These are phyloP conservation scores for Criorhina ranunculi DNA, from an alignment of 2,888 invertebrate species.

Conservation along the genomic window DNA sequence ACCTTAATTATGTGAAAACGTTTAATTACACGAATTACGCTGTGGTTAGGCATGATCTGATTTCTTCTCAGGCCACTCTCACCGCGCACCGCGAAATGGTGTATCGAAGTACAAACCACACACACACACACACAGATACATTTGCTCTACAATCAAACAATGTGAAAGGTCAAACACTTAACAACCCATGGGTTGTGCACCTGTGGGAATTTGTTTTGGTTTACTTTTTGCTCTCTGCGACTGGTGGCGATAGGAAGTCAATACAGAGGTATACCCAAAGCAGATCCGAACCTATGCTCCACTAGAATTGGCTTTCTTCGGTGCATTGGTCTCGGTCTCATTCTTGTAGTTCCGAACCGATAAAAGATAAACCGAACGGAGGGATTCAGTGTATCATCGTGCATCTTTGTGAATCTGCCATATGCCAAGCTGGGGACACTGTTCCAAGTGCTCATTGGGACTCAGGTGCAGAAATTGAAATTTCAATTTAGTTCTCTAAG, in stretches of 20 bases:
- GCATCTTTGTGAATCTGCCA: constrained; percentile 55
- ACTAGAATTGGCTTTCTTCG: constrained; percentile 57
- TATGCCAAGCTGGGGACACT: constrained; percentile 42
- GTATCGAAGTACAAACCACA: constrained; percentile 52
- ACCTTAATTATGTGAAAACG: constrained; percentile 75
- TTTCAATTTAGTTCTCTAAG: constrained; percentile 75
- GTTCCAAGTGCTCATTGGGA: constrained; percentile 42
- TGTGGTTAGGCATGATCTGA: constrained; percentile 71
- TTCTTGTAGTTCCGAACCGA: constrained; percentile 37
- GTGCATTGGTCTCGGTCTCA: constrained; percentile 42
- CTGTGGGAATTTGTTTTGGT: constrained; percentile 71
- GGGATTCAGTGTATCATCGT: constrained; percentile 41
- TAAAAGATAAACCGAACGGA: constrained; percentile 61
- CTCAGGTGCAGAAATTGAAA: constrained; percentile 70
- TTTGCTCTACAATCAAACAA: constrained; percentile 67
- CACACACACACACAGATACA: constrained; percentile 53
- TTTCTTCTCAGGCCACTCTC: constrained; percentile 69
- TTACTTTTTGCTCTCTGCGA: constrained; percentile 18
- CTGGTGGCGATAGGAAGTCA: constrained; percentile 3
- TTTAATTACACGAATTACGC: constrained; percentile 75
- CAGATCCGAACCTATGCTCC: constrained; percentile 25
- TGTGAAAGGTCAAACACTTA: constrained; percentile 74
- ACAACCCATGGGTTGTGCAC: constrained; percentile 62
- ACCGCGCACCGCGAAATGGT: constrained; percentile 58
- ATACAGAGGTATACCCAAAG: constrained; percentile 36